Base-by-base conservation (phyloP, 2,113 vertebrate genomes). In the Ahaetulla prasina region DNA sequence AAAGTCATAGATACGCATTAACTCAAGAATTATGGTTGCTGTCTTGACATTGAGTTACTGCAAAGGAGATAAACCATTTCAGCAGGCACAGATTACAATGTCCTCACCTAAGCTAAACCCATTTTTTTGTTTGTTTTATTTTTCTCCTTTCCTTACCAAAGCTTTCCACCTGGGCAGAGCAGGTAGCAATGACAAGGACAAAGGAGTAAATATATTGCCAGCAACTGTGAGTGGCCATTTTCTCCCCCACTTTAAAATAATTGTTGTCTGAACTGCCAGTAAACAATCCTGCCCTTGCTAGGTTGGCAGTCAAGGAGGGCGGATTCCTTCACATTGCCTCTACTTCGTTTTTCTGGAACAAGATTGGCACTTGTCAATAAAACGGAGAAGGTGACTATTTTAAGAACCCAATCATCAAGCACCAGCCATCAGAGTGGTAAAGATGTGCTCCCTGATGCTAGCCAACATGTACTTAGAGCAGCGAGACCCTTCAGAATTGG, bases 81-180 rank as follows among this genome's bases (percentile, higher is more conserved):
- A 18, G 25, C 2, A 18, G 52, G 14, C 30, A 43, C 7, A 27
- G 68, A 6, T 57, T 74, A n/a, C 47, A 88, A 60, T 43, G 30
- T 84, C 57, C 90, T 93, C 9, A 92, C 91, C 93, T 91, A 85
- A 50, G 53, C 57, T 94, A 55, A 94, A 90, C 92, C 39, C n/a
- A 25, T 27, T 20, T 55, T 54, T n/a, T n/a, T n/a, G n/a, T n/a
- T 80, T 43, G n/a, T 80, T 80, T 39, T 39, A 80, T 39, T 80
- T 55, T 53, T 43, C 84, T 5, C 39, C 11, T 92, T 57, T n/a
- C 63, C 55, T 52, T 84, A 22, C 20, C 52, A 47, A 85, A 35
- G 25, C 27, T 57, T 47, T 30, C 87, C 55, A 55, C 12, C 50
- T 22, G 30, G 54, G 63, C 50, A 20, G 50, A 54, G 60, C 25